Conservation (phyloP, 2,113 vertebrate species). For the Sakesphorus luctuosus region DNA sequence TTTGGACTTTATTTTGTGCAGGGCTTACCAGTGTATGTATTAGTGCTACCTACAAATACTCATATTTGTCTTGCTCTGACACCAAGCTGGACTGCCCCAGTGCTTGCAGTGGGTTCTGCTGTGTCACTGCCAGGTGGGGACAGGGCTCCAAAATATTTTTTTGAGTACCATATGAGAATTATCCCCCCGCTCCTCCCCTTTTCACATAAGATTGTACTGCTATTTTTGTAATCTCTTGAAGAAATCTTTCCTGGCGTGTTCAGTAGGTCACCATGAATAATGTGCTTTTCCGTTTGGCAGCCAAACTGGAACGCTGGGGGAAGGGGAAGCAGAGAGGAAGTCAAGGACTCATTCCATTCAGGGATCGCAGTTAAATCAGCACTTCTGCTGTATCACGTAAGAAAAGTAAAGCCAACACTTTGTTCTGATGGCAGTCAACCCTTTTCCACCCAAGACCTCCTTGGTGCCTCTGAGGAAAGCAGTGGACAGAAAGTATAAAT, state of each 20-base stretch:
- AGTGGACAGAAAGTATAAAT: background rate
- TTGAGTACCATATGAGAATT: background rate
- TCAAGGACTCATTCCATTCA: background rate
- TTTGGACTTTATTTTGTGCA: background rate
- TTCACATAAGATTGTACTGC: background rate
- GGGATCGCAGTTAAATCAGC: background rate
- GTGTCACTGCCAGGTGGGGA: background rate
- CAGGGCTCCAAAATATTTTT: background rate
- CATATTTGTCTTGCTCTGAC: background rate
- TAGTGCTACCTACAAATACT: background rate
- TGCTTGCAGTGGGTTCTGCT: background rate
- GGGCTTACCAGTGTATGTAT: background rate
- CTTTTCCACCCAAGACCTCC: background rate
- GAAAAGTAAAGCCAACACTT: background rate
- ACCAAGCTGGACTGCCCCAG: background rate
- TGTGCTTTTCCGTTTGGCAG: constrained; percentile 4
- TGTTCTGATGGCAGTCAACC: background rate
- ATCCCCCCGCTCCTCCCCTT: background rate
- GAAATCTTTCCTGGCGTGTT: background rate
- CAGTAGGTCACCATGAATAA: background rate
- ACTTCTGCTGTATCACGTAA: background rate
- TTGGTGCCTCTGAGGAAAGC: background rate
- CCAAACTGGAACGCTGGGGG: background rate
- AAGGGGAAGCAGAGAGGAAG: background rate
- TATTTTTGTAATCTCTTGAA: background rate